Conservation (phyloP, 2,113 vertebrate species). For the Beaufortia kweichowensis region DNA sequence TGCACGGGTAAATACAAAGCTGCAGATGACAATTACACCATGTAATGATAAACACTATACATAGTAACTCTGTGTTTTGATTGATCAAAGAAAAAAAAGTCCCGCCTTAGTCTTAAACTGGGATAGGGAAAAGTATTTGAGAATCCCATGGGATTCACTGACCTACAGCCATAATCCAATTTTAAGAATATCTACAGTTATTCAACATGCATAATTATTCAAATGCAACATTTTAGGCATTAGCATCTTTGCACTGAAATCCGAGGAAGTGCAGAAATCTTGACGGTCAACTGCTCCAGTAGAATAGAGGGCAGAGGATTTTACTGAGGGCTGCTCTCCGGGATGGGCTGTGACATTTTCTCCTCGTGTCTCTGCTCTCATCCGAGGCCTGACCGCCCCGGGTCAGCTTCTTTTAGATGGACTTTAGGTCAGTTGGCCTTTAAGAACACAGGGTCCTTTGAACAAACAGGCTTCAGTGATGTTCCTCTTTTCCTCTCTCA, state of each 20-base stretch:
- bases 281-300: constrained; percentile 19
- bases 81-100: too few relatives aligned
- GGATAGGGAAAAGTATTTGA: background rate
- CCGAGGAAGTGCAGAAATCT: constrained; percentile 31
- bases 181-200: constrained; percentile 2
- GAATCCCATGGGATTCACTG: background rate
- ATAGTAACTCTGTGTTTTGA: background rate
- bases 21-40: background rate
- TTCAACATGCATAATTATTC: constrained; percentile 22
- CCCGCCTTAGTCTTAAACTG: too few relatives aligned
- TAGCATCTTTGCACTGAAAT: constrained; percentile 8
- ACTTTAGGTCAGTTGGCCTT: constrained; percentile 61
- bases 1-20: background rate
- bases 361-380: constrained; percentile 53
- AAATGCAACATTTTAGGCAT: constrained; percentile 18
- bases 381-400: constrained; percentile 60
- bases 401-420: constrained; percentile 64
- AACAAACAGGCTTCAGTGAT: constrained; percentile 31
- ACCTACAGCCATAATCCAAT: constrained; percentile 13
- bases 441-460: constrained; percentile 47
- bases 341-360: constrained; percentile 68
- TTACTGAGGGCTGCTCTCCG: constrained; percentile 54
- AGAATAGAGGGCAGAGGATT: constrained; percentile 25
- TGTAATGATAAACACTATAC: background rate
- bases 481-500: constrained; percentile 9